Evolutionary conservation across 2,797 vertebrate genomes (phyloP).

Genomic region (Phylloscopus collybita): DNA sequence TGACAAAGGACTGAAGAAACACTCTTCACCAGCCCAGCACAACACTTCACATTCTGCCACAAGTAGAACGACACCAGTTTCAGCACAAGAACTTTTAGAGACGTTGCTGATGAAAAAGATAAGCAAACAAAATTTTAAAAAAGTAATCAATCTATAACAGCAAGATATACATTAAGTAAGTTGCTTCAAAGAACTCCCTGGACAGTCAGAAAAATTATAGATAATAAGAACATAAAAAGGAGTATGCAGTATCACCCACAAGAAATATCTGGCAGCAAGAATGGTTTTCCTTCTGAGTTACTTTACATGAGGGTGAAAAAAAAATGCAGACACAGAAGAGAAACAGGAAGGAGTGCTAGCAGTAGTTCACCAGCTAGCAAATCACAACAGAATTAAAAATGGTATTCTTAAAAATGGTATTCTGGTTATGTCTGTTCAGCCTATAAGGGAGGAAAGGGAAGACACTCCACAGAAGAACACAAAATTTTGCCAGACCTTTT

Average conservation of each 20-base stretch:
- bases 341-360: neutral
- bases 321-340: neutral
- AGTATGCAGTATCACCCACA: neutral
- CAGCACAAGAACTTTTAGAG: neutral
- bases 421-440: neutral
- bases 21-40: neutral
- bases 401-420: neutral
- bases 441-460: neutral
- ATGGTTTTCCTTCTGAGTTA: neutral
- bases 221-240: neutral
- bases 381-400: neutral
- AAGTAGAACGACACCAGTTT: fast-evolving
- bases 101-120: neutral
- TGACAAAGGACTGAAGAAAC: neutral
- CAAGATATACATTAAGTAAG: neutral
- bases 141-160: neutral
- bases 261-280: neutral
- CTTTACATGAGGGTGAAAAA: neutral
- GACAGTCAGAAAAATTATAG: neutral
- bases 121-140: neutral
- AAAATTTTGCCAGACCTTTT: neutral
- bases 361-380: neutral
- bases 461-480: neutral
- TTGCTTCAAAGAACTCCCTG: neutral
- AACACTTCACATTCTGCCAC: neutral